Base-by-base conservation (phyloP, 2,888 invertebrate genomes). In the Epirrita christyi region DNA sequence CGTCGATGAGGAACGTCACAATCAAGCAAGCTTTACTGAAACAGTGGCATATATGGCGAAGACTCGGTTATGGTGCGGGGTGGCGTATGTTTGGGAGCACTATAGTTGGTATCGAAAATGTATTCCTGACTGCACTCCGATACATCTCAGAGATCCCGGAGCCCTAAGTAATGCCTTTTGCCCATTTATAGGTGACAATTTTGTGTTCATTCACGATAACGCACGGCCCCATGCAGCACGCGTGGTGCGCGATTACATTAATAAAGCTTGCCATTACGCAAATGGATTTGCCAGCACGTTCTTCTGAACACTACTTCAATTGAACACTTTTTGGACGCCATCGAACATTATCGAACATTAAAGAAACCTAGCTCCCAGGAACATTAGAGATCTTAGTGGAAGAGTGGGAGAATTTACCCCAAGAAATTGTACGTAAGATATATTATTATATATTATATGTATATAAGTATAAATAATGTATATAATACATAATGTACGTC, bases 121-220 rank as follows among this genome's bases (percentile, higher is more conserved):
- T 37, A 29, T 48, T 43, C 27, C 42, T 43, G 21, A 42, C 37
- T 55, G 43, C 48, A 43, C 42, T 36, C 5, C 48, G 43, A 44
- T 55, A 27, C 48, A 11, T 40, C 28, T 37, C 32, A 32, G 36
- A 40, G 15, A 49, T 55, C 46, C 37, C 27, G 32, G 34, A 42
- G 38, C 48, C 27, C 42, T 44, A n/a, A 47, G 2, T 4, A 21
- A 21, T 21, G 21, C 21, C 2, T 21, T 21, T 21, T 21, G 50
- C 49, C 34, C 49, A 49, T 55, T 55, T 27, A 36, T 49, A 45
- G 55, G 45, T 44, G n/a, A 21, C 29, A 0, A 55, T 45, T 55
- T 55, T 32, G 21, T 55, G 44, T 55, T 55, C 11, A 52, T 52
- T 37, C 52, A 52, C 29, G 43, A 52, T 48, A 57, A 52, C 34